phyloP scores from a whole-genome alignment of 1,140 invertebrate species.

The Calephelis nemesis region DNA sequence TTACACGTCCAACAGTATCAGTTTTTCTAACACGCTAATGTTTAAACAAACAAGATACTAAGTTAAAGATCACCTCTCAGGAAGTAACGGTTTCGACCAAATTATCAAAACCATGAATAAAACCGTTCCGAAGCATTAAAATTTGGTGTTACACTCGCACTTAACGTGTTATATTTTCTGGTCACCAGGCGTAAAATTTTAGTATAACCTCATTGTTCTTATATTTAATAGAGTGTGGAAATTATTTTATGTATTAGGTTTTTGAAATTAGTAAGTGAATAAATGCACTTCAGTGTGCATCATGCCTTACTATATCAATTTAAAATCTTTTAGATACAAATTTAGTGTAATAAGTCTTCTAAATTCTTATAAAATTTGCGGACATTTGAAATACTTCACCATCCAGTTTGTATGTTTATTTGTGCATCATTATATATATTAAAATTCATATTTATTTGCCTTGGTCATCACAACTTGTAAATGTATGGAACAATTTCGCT shows the following conservation, averaged over 20 bases:
- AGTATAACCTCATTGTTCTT: background rate
- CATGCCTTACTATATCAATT: no score
- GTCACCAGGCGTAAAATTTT: slow-evolving; percentile 17
- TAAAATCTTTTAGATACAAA: no score
- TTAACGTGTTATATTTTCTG: slow-evolving; percentile 19
- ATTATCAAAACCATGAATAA: slow-evolving; percentile 57
- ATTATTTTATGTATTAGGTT: background rate
- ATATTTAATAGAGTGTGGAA: background rate
- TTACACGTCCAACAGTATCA: background rate
- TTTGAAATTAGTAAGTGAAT: no score
- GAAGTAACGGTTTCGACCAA: slow-evolving; percentile 57
- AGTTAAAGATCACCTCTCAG: slow-evolving; percentile 43
- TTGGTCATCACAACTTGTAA: no score
- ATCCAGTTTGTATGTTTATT: no score
- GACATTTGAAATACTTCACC: no score
- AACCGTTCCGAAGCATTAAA: slow-evolving; percentile 46
- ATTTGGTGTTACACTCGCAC: slow-evolving; percentile 48
- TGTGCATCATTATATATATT: no score
- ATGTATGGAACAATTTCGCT: no score
- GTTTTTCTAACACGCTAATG: slow-evolving; percentile 4
- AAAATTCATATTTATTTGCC: no score
- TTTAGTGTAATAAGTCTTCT: no score
- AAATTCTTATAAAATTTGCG: no score
- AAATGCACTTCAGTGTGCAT: no score
- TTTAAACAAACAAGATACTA: slow-evolving; percentile 14